phyloP scores from a whole-genome alignment of 2,888 invertebrate species.

The Orgyia antiqua region DNA sequence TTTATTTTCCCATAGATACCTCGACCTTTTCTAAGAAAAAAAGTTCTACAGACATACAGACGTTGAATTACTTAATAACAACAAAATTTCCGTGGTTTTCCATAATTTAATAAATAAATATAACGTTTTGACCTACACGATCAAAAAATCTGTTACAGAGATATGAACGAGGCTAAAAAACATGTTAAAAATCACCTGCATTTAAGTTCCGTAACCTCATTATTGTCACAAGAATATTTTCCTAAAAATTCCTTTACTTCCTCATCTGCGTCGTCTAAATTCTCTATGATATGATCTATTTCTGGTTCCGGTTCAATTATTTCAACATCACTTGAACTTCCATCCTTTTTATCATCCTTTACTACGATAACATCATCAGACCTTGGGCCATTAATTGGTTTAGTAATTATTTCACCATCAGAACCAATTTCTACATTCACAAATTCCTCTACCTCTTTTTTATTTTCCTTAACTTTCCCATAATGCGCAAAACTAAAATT shows the following conservation, averaged over 20 bases:
- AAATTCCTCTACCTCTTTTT: constrained; percentile 41
- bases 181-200: constrained; percentile 47
- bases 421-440: constrained; percentile 67
- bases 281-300: constrained; percentile 56
- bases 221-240: constrained; percentile 45
- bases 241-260: constrained; percentile 64
- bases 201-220: constrained; percentile 39
- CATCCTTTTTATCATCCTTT: constrained; percentile 37
- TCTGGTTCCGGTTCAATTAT: constrained; percentile 54
- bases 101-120: no score
- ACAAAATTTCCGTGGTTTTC: no score
- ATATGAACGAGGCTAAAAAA: no score
- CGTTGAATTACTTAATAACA: no score
- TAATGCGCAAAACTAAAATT: constrained; percentile 30
- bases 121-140: no score
- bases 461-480: constrained; percentile 23
- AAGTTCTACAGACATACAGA: no score
- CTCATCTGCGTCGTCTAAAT: constrained; percentile 67
- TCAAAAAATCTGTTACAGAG: no score
- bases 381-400: constrained; percentile 35
- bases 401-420: constrained; percentile 59
- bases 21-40: no score
- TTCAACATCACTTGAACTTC: constrained; percentile 60
- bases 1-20: no score
- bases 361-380: constrained; percentile 44